phyloP scores from a whole-genome alignment of 1,140 invertebrate genomes.

The Gonioctena quinquepunctata region DNA sequence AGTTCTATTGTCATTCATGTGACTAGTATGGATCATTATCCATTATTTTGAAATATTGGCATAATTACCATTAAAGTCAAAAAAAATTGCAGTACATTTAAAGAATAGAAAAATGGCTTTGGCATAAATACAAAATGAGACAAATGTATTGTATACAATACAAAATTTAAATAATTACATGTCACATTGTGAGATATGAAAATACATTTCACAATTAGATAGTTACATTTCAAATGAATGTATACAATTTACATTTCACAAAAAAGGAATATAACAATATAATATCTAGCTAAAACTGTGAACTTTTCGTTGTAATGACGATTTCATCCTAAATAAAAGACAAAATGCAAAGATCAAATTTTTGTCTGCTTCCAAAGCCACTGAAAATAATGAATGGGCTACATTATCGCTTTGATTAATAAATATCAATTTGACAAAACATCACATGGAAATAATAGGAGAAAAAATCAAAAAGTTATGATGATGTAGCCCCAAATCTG shows the following conservation, averaged over 20 bases:
- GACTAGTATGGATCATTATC: too few species aligned
- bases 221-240: constrained; percentile 26
- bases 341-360: constrained; percentile 48
- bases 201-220: constrained; percentile 38
- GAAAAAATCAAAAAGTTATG: constrained; percentile 3
- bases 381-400: constrained; percentile 41
- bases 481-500: constrained; percentile 41
- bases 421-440: too few species aligned
- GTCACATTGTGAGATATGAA: constrained; percentile 33
- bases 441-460: too few species aligned
- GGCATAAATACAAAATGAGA: constrained; percentile 34
- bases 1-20: too few species aligned
- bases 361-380: constrained; percentile 47
- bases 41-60: too few species aligned
- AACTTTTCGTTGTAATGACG: constrained; percentile 34
- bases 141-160: constrained; percentile 37
- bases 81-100: constrained; percentile 50
- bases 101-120: constrained; percentile 32
- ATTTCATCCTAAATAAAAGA: constrained; percentile 50
- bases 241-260: constrained; percentile 28
- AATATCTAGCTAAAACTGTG: constrained; percentile 28
- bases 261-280: constrained; percentile 12
- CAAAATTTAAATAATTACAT: constrained; percentile 46
- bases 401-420: constrained; percentile 30
- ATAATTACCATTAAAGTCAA: constrained; percentile 29